Conservation (phyloP, 2,888 invertebrate genomes). For the Lochmaea capreae region DNA sequence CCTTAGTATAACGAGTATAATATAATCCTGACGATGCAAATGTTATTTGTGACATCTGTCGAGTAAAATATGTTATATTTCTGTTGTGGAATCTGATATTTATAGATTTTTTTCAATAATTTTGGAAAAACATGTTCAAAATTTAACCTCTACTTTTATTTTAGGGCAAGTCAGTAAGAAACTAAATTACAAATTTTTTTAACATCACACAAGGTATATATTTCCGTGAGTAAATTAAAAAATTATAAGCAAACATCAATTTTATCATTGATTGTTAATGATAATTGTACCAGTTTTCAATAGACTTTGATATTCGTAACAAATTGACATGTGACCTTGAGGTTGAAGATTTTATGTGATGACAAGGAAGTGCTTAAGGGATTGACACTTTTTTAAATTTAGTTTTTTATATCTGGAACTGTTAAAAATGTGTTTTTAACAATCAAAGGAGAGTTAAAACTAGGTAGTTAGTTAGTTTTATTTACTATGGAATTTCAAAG, state of each 20-base stretch:
- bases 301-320: conserved; percentile 5
- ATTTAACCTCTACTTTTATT: no score
- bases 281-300: conserved; percentile 5
- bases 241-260: not conserved
- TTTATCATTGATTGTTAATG: conserved; percentile 4
- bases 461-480: conserved; percentile 14
- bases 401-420: not conserved
- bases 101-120: no score
- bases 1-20: no score
- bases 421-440: not conserved
- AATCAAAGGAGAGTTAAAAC: not conserved
- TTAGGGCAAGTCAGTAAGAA: no score
- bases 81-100: no score
- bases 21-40: no score
- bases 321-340: not conserved
- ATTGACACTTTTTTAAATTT: not conserved
- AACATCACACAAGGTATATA: no score
- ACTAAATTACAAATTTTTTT: no score
- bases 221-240: not conserved
- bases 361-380: not conserved
- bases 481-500: conserved; percentile 20
- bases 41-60: no score
- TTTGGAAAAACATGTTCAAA: no score
- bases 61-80: no score
- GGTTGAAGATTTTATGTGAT: not conserved